phyloP scores from a whole-genome alignment of 2,113 vertebrate species.

The Myrmecophaga tridactyla region DNA sequence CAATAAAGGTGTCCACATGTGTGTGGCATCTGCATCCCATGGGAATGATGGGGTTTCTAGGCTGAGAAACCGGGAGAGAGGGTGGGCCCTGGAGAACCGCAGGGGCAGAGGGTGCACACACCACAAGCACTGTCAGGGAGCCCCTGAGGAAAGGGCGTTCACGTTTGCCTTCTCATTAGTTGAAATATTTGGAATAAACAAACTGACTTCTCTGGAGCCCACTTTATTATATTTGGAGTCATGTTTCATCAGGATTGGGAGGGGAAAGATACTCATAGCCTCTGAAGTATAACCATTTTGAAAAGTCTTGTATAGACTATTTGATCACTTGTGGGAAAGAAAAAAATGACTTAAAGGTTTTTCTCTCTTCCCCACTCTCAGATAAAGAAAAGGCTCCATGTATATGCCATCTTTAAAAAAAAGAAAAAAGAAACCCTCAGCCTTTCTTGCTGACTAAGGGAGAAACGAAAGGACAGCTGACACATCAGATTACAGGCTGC shows the following conservation, averaged over 20 bases:
- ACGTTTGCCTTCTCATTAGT: constrained; percentile 49
- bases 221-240: constrained; percentile 49
- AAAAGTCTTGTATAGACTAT: constrained; percentile 47
- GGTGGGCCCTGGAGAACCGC: neutral
- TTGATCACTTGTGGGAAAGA: neutral
- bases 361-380: neutral
- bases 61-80: neutral
- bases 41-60: neutral
- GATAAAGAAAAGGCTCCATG: constrained; percentile 52
- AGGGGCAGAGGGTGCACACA: neutral
- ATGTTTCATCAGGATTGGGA: constrained; percentile 6
- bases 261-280: neutral
- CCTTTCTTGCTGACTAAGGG: constrained; percentile 51
- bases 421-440: neutral
- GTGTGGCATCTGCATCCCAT: neutral
- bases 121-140: neutral
- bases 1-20: neutral
- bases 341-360: neutral
- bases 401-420: constrained; percentile 16
- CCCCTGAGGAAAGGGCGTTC: constrained; percentile 8
- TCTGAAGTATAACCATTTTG: neutral
- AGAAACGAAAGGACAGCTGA: neutral
- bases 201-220: constrained; percentile 30
- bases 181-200: constrained; percentile 64
- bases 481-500: neutral